These are phyloP conservation scores for Heliocidaris erythrogramma DNA, from an alignment of 35 echinoderm and acorn worm genomes.

Conservation along the genomic window DNA sequence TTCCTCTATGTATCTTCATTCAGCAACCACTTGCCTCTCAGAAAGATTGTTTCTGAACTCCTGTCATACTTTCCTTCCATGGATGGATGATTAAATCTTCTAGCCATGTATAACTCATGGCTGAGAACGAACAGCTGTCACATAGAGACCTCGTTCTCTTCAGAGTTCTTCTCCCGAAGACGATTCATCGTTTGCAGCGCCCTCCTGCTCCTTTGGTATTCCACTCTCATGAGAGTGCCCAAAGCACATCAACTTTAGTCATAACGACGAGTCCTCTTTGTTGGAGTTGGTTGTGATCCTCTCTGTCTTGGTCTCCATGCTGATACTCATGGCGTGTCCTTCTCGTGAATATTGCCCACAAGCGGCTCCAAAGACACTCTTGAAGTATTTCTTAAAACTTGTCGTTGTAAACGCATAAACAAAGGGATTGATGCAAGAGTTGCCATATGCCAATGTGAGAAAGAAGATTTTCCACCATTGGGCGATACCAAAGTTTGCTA, in stretches of 20 bases:
- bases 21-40: neutral
- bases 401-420: conserved; percentile 93
- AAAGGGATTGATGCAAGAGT: conserved; percentile 90
- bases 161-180: neutral
- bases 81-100: neutral
- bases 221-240: neutral
- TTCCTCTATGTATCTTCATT: neutral
- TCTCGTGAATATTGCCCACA: conserved; percentile 33
- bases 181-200: neutral
- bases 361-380: conserved; percentile 30
- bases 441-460: conserved; percentile 74
- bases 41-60: neutral
- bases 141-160: neutral
- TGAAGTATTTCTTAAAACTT: conserved; percentile 86
- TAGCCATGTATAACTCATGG: neutral
- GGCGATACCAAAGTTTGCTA: neutral
- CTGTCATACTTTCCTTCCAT: neutral
- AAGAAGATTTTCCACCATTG: conserved; percentile 28
- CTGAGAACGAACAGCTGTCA: neutral
- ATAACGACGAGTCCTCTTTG: conserved; percentile 45
- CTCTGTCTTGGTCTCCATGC: conserved; percentile 30
- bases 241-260: conserved; percentile 17
- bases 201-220: neutral
- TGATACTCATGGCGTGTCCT: conserved; percentile 45
- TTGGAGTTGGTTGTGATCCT: neutral